Percentiles rank a stretch among this genome's conserved stretches.
phyloP scores from a whole-genome alignment of 1,140 invertebrate genomes.

The Rhynchophorus ferrugineus region DNA sequence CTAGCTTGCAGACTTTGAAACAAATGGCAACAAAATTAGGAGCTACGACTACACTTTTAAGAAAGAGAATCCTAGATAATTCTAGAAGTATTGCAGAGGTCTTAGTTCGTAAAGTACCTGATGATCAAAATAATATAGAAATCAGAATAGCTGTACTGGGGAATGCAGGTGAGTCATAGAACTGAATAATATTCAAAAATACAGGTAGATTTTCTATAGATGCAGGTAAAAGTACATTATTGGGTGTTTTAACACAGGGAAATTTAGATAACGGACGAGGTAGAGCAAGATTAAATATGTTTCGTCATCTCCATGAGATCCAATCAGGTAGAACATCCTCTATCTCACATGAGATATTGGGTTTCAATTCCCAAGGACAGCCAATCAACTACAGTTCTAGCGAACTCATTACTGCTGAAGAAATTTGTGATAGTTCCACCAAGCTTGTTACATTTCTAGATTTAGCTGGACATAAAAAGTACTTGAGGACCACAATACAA shows the following conservation, averaged over 20 bases:
- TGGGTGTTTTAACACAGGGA: slow-evolving; percentile 92
- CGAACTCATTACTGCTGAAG: slow-evolving; percentile 84
- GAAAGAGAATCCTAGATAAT: slow-evolving; percentile 43
- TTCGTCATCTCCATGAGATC: slow-evolving; percentile 94
- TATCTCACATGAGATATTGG: slow-evolving; percentile 93
- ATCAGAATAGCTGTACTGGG: slow-evolving; percentile 87
- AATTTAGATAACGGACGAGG: slow-evolving; percentile 93
- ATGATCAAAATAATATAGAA: slow-evolving; percentile 86
- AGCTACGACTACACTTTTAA: slow-evolving; percentile 64
- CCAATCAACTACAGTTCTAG: slow-evolving; percentile 80
- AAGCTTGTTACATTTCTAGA: slow-evolving; percentile 95
- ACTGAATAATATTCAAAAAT: not conserved
- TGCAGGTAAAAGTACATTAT: slow-evolving; percentile 86
- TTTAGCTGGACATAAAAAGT: slow-evolving; percentile 93
- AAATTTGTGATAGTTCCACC: slow-evolving; percentile 84
- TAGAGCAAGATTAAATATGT: slow-evolving; percentile 88
- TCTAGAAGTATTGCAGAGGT: slow-evolving; percentile 70
- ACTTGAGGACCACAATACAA: slow-evolving; percentile 90
- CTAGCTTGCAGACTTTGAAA: slow-evolving; percentile 72
- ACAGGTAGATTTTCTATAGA: slow-evolving; percentile 45
- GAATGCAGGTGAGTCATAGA: slow-evolving; percentile 41
- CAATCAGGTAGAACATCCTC: slow-evolving; percentile 92
- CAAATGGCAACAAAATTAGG: slow-evolving; percentile 80
- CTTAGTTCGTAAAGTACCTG: slow-evolving; percentile 82
- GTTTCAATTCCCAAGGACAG: slow-evolving; percentile 77